Evolutionary conservation across 2,113 vertebrate genomes (phyloP).

Genomic region (Lepus europaeus): DNA sequence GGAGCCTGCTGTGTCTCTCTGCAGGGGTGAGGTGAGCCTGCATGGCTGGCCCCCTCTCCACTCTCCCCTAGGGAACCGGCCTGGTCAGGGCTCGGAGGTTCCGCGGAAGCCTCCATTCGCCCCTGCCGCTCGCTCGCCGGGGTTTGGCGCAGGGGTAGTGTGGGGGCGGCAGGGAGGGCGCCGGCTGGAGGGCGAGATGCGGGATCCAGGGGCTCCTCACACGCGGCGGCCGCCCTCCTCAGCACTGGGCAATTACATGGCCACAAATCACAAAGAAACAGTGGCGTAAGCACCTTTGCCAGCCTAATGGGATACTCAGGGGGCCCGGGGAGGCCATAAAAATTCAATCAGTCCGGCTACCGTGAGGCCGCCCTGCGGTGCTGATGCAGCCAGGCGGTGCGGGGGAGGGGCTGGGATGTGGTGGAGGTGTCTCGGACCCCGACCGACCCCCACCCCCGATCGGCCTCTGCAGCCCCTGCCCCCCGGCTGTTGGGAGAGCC

Average conservation of each 20-base stretch:
- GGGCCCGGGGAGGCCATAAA: neutral
- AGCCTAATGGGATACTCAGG: neutral
- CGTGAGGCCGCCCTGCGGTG: neutral
- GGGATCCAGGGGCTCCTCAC: rapidly evolving
- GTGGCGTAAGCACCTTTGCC: neutral
- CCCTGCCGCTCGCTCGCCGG: rapidly evolving
- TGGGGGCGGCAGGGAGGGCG: neutral
- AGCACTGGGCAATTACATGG: neutral
- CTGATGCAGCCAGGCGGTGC: neutral
- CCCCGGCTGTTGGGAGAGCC: no score
- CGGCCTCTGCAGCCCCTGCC: neutral
- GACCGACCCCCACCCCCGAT: neutral
- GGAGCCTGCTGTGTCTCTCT: no score
- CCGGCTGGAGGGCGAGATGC: neutral
- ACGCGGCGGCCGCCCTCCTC: neutral
- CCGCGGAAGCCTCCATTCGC: rapidly evolving
- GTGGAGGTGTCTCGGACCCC: neutral
- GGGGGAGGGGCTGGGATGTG: rapidly evolving
- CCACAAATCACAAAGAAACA: conserved; percentile 12
- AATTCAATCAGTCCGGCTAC: conserved; percentile 30
- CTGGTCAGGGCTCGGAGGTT: neutral
- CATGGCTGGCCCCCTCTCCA: no score
- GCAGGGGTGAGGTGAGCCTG: no score
- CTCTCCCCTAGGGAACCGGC: neutral
- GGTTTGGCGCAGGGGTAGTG: no score